Percentiles rank a stretch among this genome's conserved stretches.
phyloP scores from a whole-genome alignment of 2,888 invertebrate species.

The Troides helena region DNA sequence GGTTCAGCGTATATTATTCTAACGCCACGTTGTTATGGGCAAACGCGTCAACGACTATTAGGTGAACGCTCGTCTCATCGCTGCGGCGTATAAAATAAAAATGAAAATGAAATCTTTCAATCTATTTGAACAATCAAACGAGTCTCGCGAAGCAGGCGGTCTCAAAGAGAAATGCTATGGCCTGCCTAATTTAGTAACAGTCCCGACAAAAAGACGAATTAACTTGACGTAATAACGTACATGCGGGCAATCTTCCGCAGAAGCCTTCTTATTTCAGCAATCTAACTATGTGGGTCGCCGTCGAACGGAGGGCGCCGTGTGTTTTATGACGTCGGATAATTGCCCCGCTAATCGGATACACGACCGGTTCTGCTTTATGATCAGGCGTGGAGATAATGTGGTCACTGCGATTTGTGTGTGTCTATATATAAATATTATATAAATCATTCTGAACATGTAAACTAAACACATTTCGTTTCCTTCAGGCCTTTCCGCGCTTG shows the following conservation, averaged over 20 bases:
- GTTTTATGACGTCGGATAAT: slow-evolving; percentile 31
- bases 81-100: too few relatives aligned
- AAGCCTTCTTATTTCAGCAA: slow-evolving; percentile 23
- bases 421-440: not conserved
- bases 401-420: slow-evolving; percentile 12
- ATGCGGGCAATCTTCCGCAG: slow-evolving; percentile 29
- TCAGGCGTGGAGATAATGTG: slow-evolving; percentile 18
- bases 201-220: slow-evolving; percentile 26
- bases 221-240: slow-evolving; percentile 24
- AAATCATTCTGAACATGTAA: too few relatives aligned
- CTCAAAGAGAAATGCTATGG: slow-evolving; percentile 21
- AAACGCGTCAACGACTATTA: too few relatives aligned
- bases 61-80: too few relatives aligned
- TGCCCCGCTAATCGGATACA: slow-evolving; percentile 22
- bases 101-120: not conserved
- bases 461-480: too few relatives aligned
- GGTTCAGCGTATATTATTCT: too few relatives aligned
- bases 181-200: slow-evolving; percentile 21
- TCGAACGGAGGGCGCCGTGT: slow-evolving; percentile 18
- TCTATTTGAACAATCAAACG: not conserved
- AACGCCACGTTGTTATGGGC: too few relatives aligned
- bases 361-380: slow-evolving; percentile 18
- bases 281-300: slow-evolving; percentile 19
- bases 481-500: too few relatives aligned
- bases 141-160: not conserved